These are phyloP conservation scores for Corapipo altera DNA, from an alignment of 2,113 vertebrate species.

Conservation along the genomic window DNA sequence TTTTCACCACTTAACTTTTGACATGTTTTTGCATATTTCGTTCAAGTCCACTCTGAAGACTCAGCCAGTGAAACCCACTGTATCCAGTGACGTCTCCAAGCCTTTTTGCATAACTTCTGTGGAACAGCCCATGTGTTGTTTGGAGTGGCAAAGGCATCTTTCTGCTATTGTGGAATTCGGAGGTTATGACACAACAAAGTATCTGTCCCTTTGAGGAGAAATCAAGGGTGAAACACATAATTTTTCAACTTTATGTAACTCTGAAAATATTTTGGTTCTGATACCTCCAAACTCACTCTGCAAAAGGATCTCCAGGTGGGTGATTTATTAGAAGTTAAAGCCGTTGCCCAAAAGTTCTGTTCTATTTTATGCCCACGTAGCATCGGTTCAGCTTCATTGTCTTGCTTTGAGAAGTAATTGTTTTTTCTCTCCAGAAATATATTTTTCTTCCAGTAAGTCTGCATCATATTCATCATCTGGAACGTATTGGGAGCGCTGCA, in stretches of 20 bases:
- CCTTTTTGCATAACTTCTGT: not conserved
- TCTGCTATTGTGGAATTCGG: not conserved
- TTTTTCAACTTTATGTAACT: constrained; percentile 28
- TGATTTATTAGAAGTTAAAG: constrained; percentile 40
- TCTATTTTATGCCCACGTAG: constrained; percentile 29
- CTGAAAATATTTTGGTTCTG: not conserved
- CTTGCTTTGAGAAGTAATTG: constrained; percentile 54
- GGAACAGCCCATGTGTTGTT: not conserved
- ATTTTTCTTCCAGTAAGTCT: constrained; percentile 58
- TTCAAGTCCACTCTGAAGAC: constrained; percentile 20
- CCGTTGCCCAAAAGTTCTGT: not conserved
- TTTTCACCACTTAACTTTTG: constrained; percentile 67
- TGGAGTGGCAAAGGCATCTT: constrained; percentile 5
- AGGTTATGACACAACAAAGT: not conserved
- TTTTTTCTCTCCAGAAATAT: constrained; percentile 46
- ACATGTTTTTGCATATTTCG: constrained; percentile 54
- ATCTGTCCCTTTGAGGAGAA: not conserved
- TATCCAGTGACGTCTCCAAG: constrained; percentile 10
- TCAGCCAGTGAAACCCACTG: constrained; percentile 16
- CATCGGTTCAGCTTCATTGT: not conserved
- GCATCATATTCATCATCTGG: constrained; percentile 68
- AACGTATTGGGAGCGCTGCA: constrained; percentile 40
- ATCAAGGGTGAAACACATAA: not conserved
- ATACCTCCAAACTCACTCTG: not conserved
- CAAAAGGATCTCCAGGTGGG: constrained; percentile 43